These are phyloP conservation scores for Trinectes maculatus DNA, from an alignment of 2,113 vertebrate species.

Conservation along the genomic window DNA sequence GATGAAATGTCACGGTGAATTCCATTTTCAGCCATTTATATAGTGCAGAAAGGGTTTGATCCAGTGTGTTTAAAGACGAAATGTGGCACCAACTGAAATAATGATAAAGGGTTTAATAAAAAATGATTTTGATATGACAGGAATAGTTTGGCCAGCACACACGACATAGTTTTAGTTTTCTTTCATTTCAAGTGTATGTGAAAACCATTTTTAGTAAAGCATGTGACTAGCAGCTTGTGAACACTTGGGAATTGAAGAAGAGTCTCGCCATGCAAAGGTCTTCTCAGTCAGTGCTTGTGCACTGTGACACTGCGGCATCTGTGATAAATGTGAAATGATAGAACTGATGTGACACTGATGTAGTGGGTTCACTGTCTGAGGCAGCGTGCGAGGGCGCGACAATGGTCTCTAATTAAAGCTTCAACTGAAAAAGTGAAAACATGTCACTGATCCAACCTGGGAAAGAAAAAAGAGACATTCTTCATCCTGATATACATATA, in stretches of 20 bases:
- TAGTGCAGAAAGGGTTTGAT: neutral
- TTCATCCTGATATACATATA: no score
- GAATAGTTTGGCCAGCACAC: neutral
- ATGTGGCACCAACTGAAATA: no score
- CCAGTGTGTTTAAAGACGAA: neutral
- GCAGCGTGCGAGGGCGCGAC: neutral
- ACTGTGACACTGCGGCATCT: no score
- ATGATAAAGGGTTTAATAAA: no score
- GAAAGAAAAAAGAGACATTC: neutral
- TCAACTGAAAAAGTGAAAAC: neutral
- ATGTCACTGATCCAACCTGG: neutral
- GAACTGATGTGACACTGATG: no score
- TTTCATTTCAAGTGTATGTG: neutral
- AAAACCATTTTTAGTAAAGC: neutral
- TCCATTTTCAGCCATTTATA: neutral
- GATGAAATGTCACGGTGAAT: constrained; percentile 5
- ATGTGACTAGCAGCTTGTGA: neutral
- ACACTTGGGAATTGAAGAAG: neutral
- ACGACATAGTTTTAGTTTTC: neutral
- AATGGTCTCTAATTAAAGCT: neutral
- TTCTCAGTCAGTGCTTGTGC: neutral
- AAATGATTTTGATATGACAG: no score
- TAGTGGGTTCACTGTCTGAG: neutral
- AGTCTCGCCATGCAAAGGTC: neutral
- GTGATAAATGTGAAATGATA: neutral